Evolutionary conservation across 2,888 invertebrate species (phyloP), one percentile per base, ranked within the genome.

Genomic region (Luffia ferchaultella): DNA sequence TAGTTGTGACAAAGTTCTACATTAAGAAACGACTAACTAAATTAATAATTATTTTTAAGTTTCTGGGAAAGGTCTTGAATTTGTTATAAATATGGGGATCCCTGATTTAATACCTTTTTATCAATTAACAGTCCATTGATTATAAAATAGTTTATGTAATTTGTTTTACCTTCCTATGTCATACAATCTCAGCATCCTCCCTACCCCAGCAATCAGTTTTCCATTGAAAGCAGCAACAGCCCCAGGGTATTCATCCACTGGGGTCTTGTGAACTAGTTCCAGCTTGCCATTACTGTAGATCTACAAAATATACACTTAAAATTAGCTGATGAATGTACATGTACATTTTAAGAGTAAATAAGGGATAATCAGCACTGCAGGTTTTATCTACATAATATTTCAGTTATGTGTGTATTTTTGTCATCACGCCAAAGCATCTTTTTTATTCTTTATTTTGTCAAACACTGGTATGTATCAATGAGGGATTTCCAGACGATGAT

Each of bases 191-290:
- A 99, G 78, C 86, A 94, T 92, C 54, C 92, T 89, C 0, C 98
- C 99, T 15, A 98, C 93, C 0, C 98, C 98, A 0, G 96, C 94
- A 19, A 99, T 72, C 0, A 97, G 88, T 55, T 93, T 87, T 0
- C 98, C 98, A 65, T 97, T 96, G 68, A 97, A 97, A 0, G 93
- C 87, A 57, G 95, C 95, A 48, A 98, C 83, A 0, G 97, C 96
- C 16, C 91, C 89, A 0, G 96, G 97, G 49, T 95, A 92, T 67
- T 97, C 97, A 61, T 98, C 98, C 2, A 97, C 87, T 2, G 91
- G 89, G 0, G 99, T 99, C 67, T 95, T 93, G 77, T 99, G 99
- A 18, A 98, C 82, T 50, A 98, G 86, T 65, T 98, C 97, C 50
- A 99, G 75, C 61, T 90, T 90, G 7, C 93, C 92, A 45, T 97